These are phyloP conservation scores for Himalopsyche kuldschensis DNA, from an alignment of 2,888 invertebrate genomes.

Conservation along the genomic window DNA sequence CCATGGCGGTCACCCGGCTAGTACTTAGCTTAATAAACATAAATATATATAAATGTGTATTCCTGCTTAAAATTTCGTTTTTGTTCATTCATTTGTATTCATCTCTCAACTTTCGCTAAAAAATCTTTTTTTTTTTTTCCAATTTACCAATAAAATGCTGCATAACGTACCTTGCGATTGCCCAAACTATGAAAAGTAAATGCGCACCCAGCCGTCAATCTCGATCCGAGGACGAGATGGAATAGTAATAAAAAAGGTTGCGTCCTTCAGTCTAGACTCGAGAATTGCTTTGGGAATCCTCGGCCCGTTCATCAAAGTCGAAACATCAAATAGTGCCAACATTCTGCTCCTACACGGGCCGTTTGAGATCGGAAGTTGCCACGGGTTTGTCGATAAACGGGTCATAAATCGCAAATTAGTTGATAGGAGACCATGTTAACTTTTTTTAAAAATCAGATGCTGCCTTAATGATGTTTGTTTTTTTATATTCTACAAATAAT, in stretches of 20 bases:
- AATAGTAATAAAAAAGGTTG: neutral
- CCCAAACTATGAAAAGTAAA: neutral
- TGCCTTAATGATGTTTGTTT: neutral
- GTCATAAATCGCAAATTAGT: constrained; percentile 1
- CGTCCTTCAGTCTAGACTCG: neutral
- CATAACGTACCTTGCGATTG: neutral
- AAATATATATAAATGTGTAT: too few species aligned
- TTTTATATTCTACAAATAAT: too few species aligned
- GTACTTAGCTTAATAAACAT: too few species aligned
- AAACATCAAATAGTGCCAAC: neutral
- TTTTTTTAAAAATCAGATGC: neutral
- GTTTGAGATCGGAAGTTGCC: neutral
- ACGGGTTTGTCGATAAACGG: neutral
- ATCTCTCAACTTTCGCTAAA: neutral
- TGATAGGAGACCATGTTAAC: neutral
- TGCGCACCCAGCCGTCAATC: neutral
- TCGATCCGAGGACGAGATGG: neutral
- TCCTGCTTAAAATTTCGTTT: too few species aligned
- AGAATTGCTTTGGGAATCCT: neutral
- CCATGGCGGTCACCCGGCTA: too few species aligned
- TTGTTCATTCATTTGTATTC: too few species aligned
- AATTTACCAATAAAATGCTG: neutral
- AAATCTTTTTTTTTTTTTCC: neutral
- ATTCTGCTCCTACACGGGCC: neutral
- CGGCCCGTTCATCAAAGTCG: neutral